Evolutionary conservation across 2,888 invertebrate species (phyloP).

Genomic region (Cheilosia scutellata): DNA sequence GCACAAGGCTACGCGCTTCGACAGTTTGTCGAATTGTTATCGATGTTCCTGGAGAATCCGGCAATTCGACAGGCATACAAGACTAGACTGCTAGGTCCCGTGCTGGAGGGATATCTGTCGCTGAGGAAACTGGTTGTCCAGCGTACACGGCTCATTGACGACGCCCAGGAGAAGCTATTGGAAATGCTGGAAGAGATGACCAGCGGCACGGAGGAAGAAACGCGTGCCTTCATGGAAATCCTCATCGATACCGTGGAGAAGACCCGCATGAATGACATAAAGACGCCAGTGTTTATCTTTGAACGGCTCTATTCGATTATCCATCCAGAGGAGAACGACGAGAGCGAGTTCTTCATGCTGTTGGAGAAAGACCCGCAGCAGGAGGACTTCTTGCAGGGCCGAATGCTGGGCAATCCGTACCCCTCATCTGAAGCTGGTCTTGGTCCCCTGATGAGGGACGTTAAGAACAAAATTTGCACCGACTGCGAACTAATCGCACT

Average conservation of each 20-base stretch:
- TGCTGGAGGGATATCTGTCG: constrained; percentile 95
- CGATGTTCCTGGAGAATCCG: constrained; percentile 94
- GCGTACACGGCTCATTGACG: constrained; percentile 96
- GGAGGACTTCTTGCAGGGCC: constrained; percentile 97
- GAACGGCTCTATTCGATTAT: constrained; percentile 98
- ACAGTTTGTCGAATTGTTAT: constrained; percentile 93
- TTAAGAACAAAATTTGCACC: constrained; percentile 99
- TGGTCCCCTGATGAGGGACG: constrained; percentile 98
- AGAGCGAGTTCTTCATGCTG: constrained; percentile 97
- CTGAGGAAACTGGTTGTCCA: constrained; percentile 96
- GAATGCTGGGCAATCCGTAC: constrained; percentile 99
- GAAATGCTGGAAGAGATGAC: constrained; percentile 98
- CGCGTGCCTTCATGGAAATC: constrained; percentile 98
- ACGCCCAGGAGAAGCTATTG: constrained; percentile 97
- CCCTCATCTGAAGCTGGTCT: constrained; percentile 96
- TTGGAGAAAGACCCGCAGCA: constrained; percentile 99
- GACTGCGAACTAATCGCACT: constrained; percentile 99
- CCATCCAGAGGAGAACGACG: constrained; percentile 98
- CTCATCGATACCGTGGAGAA: constrained; percentile 98
- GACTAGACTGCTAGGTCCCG: constrained; percentile 90
- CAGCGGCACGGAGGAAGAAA: constrained; percentile 96
- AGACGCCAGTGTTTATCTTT: constrained; percentile 99
- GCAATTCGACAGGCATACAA: constrained; percentile 96
- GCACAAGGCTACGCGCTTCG: constrained; percentile 97
- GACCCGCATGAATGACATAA: constrained; percentile 94